Conservation (phyloP, 1,140 invertebrate genomes). For the Melitaea cinxia region DNA sequence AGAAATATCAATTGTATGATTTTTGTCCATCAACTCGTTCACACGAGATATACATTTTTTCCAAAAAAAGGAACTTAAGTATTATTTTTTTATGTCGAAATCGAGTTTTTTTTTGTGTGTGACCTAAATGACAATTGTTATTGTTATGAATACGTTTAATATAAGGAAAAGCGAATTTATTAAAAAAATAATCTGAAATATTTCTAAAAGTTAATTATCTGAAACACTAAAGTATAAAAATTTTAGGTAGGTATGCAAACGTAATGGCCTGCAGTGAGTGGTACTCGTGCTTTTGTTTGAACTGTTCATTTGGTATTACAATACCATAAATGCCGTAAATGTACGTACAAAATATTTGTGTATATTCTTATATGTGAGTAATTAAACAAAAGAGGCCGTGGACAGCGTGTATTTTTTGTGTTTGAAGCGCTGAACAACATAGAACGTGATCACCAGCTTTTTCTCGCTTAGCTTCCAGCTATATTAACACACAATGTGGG, state of each 20-base stretch:
- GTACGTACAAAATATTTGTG: constrained; percentile 21
- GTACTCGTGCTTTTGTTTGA: constrained; percentile 36
- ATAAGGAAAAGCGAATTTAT: not conserved
- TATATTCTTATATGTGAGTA: constrained; percentile 19
- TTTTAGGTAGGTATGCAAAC: constrained; percentile 22
- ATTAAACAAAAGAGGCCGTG: constrained; percentile 24
- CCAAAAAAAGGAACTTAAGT: not conserved
- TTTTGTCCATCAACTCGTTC: not conserved
- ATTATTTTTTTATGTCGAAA: not conserved
- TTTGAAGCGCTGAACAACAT: not conserved
- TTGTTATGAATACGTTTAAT: not conserved
- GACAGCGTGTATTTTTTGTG: constrained; percentile 11
- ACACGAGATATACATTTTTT: not conserved
- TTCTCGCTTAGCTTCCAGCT: not conserved
- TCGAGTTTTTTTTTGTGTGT: not conserved
- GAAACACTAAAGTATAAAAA: constrained; percentile 33
- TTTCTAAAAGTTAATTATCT: constrained; percentile 26
- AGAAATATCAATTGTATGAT: not conserved
- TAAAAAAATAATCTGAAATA: not conserved
- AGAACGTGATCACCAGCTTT: not conserved
- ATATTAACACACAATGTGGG: not conserved
- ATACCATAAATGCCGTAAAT: constrained; percentile 30
- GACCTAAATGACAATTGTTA: not conserved
- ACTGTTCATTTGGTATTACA: constrained; percentile 38
- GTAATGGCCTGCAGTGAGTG: constrained; percentile 34